Conservation (phyloP, 1,140 invertebrate genomes). For the Pissodes strobi region DNA sequence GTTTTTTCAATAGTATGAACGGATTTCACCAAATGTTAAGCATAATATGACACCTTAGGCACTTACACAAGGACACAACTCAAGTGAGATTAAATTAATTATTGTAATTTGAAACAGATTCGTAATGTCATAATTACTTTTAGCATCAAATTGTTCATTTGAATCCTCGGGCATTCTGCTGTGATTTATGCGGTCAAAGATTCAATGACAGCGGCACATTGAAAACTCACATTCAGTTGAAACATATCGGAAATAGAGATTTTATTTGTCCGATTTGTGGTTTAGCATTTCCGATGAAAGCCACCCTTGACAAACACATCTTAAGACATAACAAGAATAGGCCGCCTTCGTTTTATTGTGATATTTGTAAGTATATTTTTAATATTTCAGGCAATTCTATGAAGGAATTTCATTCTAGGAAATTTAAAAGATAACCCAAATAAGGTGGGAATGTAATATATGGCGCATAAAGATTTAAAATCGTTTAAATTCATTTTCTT, state of each 20-base stretch:
- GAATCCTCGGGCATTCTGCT: conserved; percentile 44
- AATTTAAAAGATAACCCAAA: neutral
- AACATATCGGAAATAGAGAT: conserved; percentile 42
- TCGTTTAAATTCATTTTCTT: too few species aligned
- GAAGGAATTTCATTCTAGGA: neutral
- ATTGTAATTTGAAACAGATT: too few species aligned
- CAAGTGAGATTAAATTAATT: too few species aligned
- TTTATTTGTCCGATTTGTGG: conserved; percentile 47
- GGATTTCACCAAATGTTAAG: too few species aligned
- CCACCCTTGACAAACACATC: conserved; percentile 46
- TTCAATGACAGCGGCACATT: conserved; percentile 44
- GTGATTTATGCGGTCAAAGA: conserved; percentile 44
- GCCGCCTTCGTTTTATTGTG: conserved; percentile 15
- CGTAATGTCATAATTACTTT: conserved; percentile 36
- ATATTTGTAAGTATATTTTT: conserved; percentile 17
- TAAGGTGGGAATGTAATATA: neutral
- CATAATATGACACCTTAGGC: too few species aligned
- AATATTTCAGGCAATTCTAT: neutral
- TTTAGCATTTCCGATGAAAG: conserved; percentile 43
- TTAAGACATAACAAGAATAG: conserved; percentile 31
- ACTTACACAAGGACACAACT: too few species aligned
- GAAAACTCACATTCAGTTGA: conserved; percentile 43
- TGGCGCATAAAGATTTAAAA: too few species aligned
- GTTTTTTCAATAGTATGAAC: too few species aligned
- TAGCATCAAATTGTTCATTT: conserved; percentile 55